Base-by-base conservation (phyloP, 2,888 invertebrate genomes). In the Polietes domitor region DNA sequence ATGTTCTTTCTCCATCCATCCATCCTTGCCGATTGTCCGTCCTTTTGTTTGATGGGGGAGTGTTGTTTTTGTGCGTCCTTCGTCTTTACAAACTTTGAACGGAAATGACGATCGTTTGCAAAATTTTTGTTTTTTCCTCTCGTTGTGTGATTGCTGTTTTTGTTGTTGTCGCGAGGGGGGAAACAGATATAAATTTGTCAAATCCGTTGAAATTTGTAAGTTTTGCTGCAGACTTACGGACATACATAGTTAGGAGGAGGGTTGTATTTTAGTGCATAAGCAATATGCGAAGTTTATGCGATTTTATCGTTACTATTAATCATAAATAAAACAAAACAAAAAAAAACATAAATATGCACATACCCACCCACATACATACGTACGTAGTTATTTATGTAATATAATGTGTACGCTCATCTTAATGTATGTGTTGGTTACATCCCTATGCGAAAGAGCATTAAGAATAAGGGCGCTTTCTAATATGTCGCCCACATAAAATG, bases 101-200 rank as follows among this genome's bases (percentile, higher is more conserved):
- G 90, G 90, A 90, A 89, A 88, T 88, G 89, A 88, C 88, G 90
- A 90, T 90, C 90, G 88, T 89, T 87, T 86, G 87, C 71, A 82
- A 81, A 83, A 78, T 80, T 78, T 78, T 55, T 78, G 53, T 37
- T 73, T 19, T 76, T 65, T 83, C 53, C 61, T 76, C 72, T 71
- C 53, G 68, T 70, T 68, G 3, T 21, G 41, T 32, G 5, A 32
- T 9, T 21, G 21, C 58, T 26, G 26, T 4, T 24, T 55, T 21
- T 37, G 55, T 28, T 21, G 28, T 50, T 58, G 26, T 81, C 37
- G 63, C n/a, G 72, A 75, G 76, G 55, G 87, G 88, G 87, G 88
- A 91, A 89, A 86, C 75, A 86, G 87, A 88, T 89, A 89, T 89
- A 91, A 90, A 89, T 91, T 90, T 91, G 89, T 91, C 89, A 91